Base-by-base conservation (phyloP, 2,113 vertebrate genomes). In the Suricata suricatta region DNA sequence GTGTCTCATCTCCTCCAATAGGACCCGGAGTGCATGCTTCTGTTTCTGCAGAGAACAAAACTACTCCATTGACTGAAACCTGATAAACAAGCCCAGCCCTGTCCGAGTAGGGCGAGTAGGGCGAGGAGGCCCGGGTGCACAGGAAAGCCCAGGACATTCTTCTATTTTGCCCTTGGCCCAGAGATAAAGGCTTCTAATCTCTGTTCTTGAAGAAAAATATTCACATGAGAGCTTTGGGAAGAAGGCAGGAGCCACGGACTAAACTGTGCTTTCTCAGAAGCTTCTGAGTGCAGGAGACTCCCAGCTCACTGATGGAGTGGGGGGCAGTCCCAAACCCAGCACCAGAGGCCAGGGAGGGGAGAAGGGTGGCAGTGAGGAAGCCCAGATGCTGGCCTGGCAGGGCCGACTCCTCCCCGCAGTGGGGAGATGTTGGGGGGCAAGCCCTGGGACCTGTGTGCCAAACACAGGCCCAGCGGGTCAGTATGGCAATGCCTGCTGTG, bases 401-500 rank as follows among this genome's bases (percentile, higher is more conserved):
- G 23, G n/a, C 52, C 16, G 7, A 1, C n/a, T 38, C 38, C 57
- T 33, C 52, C 27, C 27, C 1, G 17, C 64, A 21, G 5, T 3
- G 41, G 44, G 33, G 23, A 33, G 12, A 11, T 0, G 1, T 3
- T 0, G 8, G 15, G 19, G 25, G 25, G 25, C 33, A 13, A 47
- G 19, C 27, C 72, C 17, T 13, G 29, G 41, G 41, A 31, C 33
- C 25, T 15, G 2, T 0, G 69, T 31, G 68, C 31, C 66, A 68
- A 11, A 9, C 35, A 2, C 0, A 0, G 52, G 57, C 25, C 1
- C 8, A 0, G 54, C 8, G 1, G 0, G 11, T 12, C 41, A 27
- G 13, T 0, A 0, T 47, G 83, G 50, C 7, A 9, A 3, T 0
- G 19, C 12, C 64, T 15, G 38, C 47, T 13, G n/a, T 12, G 38